A percentile compares a stretch with the other conserved stretches of the same genome.
Evolutionary conservation across 2,113 vertebrate species (phyloP).

Genomic region (Globicephala melas): DNA sequence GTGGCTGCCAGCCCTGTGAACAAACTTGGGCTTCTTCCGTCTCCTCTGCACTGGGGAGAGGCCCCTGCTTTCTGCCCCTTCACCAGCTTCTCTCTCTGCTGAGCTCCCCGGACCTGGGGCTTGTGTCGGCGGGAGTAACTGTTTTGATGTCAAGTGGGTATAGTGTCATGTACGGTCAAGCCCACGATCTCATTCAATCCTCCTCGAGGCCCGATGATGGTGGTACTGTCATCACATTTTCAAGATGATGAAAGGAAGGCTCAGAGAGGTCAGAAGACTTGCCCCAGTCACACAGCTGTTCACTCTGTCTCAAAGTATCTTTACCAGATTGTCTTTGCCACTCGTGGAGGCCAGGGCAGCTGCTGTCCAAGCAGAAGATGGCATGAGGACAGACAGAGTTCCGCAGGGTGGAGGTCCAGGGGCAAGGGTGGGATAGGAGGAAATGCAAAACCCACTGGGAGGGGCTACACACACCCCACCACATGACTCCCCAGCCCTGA

Average conservation of each 20-base stretch:
- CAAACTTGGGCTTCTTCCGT: not conserved
- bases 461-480: too few species aligned
- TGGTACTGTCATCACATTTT: not conserved
- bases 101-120: not conserved
- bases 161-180: not conserved
- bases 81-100: not conserved
- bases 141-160: not conserved
- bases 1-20: not conserved
- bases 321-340: not conserved
- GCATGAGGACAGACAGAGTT: not conserved
- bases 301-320: not conserved
- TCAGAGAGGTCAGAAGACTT: not conserved
- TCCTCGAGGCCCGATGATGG: not conserved
- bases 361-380: not conserved
- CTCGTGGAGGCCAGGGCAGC: not conserved
- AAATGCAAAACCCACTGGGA: not conserved
- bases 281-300: not conserved
- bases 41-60: not conserved
- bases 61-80: not conserved
- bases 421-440: not conserved
- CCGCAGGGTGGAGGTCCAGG: accelerated
- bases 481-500: accelerated
- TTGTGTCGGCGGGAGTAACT: not conserved
- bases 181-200: not conserved
- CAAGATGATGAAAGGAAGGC: not conserved